A percentile compares a stretch with the other conserved stretches of the same genome.
These are phyloP conservation scores for Axis porcinus DNA, from an alignment of 2,113 vertebrate species.

Conservation along the genomic window DNA sequence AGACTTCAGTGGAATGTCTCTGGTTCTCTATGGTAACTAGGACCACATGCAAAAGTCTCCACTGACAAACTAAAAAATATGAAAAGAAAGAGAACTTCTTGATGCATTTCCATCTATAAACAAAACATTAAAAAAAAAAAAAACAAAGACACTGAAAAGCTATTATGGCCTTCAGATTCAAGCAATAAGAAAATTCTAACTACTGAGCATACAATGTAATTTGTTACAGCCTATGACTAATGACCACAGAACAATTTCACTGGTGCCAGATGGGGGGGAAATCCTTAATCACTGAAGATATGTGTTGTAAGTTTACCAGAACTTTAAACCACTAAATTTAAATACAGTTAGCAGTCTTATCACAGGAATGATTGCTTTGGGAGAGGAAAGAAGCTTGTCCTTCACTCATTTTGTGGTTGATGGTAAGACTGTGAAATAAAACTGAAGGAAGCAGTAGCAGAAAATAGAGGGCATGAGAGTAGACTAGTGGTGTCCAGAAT, in stretches of 20 bases:
- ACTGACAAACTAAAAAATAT: neutral
- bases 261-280: neutral
- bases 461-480: neutral
- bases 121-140: neutral
- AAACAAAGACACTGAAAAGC: conserved; percentile 6
- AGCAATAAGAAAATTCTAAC: conserved; percentile 30
- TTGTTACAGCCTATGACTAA: conserved; percentile 15
- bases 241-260: conserved; percentile 13
- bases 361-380: neutral
- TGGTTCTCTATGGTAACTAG: conserved; percentile 24
- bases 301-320: neutral
- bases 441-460: neutral
- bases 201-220: conserved; percentile 11
- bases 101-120: conserved; percentile 41
- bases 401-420: conserved; percentile 10
- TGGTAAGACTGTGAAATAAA: neutral
- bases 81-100: conserved; percentile 2
- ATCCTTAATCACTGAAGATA: conserved; percentile 24
- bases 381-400: neutral
- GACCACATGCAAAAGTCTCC: conserved; percentile 40
- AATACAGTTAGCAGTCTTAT: conserved; percentile 3
- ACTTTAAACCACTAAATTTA: neutral
- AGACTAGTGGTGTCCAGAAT: neutral
- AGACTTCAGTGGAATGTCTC: neutral
- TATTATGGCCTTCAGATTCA: conserved; percentile 27